These are phyloP conservation scores for Papilio dardanus DNA, from an alignment of 1,140 invertebrate genomes.

Conservation along the genomic window DNA sequence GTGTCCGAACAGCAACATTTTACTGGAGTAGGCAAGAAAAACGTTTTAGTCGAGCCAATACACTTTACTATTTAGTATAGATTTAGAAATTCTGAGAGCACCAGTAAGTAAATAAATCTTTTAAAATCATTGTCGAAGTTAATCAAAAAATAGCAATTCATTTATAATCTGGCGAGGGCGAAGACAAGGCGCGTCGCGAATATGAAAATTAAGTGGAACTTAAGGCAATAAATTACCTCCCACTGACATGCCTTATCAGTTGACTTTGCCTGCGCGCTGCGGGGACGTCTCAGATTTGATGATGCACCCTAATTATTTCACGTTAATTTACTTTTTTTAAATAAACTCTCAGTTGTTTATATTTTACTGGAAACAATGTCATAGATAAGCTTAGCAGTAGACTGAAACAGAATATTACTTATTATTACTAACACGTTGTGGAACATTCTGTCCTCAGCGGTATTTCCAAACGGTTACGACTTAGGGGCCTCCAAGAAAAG, in stretches of 20 bases:
- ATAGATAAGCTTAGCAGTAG: too few relatives aligned
- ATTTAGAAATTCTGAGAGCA: not conserved
- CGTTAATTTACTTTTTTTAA: constrained; percentile 25
- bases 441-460: too few relatives aligned
- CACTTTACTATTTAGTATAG: too few relatives aligned
- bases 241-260: constrained; percentile 27
- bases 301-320: constrained; percentile 12
- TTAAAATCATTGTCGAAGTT: not conserved
- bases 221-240: constrained; percentile 32
- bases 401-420: too few relatives aligned
- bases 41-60: too few relatives aligned
- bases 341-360: not conserved
- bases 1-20: too few relatives aligned
- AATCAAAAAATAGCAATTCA: constrained; percentile 30
- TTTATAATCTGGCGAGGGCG: constrained; percentile 30
- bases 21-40: too few relatives aligned
- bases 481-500: too few relatives aligned
- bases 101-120: not conserved
- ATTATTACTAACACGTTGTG: too few relatives aligned
- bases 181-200: constrained; percentile 2
- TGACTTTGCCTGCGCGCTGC: not conserved
- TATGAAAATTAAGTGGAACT: constrained; percentile 33
- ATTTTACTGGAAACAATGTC: not conserved
- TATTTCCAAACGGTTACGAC: too few relatives aligned
- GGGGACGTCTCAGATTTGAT: constrained; percentile 4